Evolutionary conservation across 2,113 vertebrate genomes (phyloP).

Genomic region (Suncus etruscus): DNA sequence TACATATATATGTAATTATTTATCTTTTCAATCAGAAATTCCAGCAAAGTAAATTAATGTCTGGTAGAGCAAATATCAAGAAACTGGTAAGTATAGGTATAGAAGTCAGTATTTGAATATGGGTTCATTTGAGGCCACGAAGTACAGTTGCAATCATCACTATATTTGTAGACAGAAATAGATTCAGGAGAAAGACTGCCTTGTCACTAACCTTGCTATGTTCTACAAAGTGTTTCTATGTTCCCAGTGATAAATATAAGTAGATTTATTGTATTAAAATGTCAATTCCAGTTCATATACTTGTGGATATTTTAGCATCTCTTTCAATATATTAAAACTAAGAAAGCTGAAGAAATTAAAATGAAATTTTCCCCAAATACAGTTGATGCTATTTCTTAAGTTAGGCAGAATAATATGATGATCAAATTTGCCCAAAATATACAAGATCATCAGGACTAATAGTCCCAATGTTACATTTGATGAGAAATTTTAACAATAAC

Average conservation of each 20-base stretch:
- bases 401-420: neutral
- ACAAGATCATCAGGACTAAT: slow-evolving; percentile 5
- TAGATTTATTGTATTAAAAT: neutral
- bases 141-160: fast-evolving
- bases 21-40: neutral
- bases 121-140: neutral
- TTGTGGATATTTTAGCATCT: neutral
- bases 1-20: neutral
- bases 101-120: neutral
- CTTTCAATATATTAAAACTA: neutral
- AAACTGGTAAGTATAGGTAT: neutral
- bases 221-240: neutral
- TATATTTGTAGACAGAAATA: neutral
- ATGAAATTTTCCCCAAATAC: slow-evolving; percentile 13
- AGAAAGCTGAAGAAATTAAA: neutral
- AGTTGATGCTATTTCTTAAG: slow-evolving; percentile 6
- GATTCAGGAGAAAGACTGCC: neutral
- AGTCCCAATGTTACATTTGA: slow-evolving; percentile 46
- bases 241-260: neutral
- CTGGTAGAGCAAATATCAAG: neutral
- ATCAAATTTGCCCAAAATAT: neutral
- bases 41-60: neutral
- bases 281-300: fast-evolving
- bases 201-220: neutral
- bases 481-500: slow-evolving; percentile 17